Evolutionary conservation across 2,888 invertebrate genomes (phyloP).

Genomic region (Tenthredo distinguenda): DNA sequence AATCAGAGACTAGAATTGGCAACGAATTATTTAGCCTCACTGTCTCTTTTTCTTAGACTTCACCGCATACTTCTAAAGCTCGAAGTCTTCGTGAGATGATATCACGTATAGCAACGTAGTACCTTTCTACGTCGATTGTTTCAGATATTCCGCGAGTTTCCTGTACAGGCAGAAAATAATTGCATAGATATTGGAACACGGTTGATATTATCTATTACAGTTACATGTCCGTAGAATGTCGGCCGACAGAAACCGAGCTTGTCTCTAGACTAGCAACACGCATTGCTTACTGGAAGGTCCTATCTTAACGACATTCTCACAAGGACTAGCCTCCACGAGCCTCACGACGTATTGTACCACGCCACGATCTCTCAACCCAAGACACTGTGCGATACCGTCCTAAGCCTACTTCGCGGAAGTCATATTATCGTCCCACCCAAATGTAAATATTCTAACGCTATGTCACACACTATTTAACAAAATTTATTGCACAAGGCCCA

Average conservation of each 20-base stretch:
- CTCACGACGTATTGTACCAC: slow-evolving; percentile 19
- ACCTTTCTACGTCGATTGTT: background rate
- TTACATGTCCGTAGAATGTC: slow-evolving; percentile 22
- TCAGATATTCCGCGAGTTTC: background rate
- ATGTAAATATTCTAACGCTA: slow-evolving; percentile 9
- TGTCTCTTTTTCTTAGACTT: background rate
- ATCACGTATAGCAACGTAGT: background rate
- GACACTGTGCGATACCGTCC: slow-evolving; percentile 15
- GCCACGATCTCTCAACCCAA: slow-evolving; percentile 3
- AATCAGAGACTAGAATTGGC: background rate
- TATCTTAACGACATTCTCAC: slow-evolving; percentile 54
- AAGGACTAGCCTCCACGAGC: slow-evolving; percentile 38
- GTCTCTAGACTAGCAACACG: background rate
- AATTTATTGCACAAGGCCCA: background rate
- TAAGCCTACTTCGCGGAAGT: slow-evolving; percentile 5
- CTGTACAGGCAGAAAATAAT: background rate
- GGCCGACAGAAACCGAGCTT: background rate
- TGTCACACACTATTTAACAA: background rate
- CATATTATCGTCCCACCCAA: background rate
- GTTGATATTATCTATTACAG: slow-evolving; percentile 34
- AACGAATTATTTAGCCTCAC: background rate
- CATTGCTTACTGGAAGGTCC: slow-evolving; percentile 40
- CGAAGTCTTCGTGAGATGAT: background rate
- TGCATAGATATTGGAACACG: slow-evolving; percentile 39
- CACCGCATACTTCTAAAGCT: background rate